These are phyloP conservation scores for Nesidiocoris tenuis DNA, from an alignment of 2,888 invertebrate species.

Conservation along the genomic window DNA sequence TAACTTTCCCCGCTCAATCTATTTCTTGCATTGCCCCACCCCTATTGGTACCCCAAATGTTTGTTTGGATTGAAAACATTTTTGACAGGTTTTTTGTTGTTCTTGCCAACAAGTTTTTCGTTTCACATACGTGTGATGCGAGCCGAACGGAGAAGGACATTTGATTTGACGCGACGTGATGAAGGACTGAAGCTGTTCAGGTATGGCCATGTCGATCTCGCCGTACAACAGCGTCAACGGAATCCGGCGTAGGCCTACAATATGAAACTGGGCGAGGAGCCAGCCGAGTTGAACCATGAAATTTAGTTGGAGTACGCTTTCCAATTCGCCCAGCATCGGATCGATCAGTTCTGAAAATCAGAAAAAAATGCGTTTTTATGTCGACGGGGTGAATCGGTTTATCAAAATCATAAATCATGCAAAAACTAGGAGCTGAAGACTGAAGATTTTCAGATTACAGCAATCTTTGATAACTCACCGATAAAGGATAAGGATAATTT, in stretches of 20 bases:
- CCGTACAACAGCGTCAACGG: constrained; percentile 77
- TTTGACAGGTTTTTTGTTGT: no score
- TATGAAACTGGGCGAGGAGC: constrained; percentile 81
- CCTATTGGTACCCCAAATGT: no score
- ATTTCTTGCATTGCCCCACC: no score
- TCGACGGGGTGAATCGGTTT: no score
- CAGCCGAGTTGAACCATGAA: constrained; percentile 91
- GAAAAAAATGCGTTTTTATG: neutral
- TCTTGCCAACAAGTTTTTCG: no score
- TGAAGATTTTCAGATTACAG: neutral
- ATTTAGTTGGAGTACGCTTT: constrained; percentile 80
- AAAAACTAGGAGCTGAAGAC: neutral
- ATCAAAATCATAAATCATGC: no score
- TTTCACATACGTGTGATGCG: constrained; percentile 85
- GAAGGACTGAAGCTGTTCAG: constrained; percentile 56
- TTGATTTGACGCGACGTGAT: constrained; percentile 67
- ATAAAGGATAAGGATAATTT: constrained; percentile 68
- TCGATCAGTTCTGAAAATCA: constrained; percentile 68
- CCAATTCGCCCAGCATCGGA: constrained; percentile 71
- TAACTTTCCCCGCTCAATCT: no score
- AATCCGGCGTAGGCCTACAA: constrained; percentile 69
- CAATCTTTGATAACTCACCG: constrained; percentile 57
- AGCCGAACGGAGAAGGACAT: constrained; percentile 77
- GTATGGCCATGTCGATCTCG: constrained; percentile 65
- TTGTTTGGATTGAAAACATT: no score